phyloP scores from a whole-genome alignment of 2,888 invertebrate species.

The Drosophila pegasa region DNA sequence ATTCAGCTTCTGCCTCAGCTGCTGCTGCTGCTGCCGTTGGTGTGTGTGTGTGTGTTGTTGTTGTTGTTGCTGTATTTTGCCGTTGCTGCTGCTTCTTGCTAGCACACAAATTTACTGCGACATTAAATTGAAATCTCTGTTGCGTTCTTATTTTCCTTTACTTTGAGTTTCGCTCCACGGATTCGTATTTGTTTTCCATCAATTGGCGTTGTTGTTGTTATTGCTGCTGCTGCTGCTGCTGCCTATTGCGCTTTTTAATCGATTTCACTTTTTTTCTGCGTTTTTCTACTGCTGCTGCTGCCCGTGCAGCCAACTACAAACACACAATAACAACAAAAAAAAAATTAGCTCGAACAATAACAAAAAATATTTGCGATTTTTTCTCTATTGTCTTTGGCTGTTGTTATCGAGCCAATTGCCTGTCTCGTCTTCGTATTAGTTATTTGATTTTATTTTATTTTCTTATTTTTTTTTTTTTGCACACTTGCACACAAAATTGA shows the following conservation, averaged over 20 bases:
- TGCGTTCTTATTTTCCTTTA: constrained; percentile 35
- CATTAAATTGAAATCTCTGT: constrained; percentile 67
- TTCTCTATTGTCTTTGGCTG: constrained; percentile 12
- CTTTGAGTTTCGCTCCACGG: constrained; percentile 19
- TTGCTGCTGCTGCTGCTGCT: constrained; percentile 40
- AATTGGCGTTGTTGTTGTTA: constrained; percentile 33
- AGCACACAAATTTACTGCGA: constrained; percentile 77
- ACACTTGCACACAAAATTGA: constrained; percentile 55
- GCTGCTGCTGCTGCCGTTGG: constrained; percentile 55
- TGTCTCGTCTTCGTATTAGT: constrained; percentile 33
- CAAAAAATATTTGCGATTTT: constrained; percentile 27
- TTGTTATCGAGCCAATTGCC: constrained; percentile 11
- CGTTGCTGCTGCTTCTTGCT: constrained; percentile 58
- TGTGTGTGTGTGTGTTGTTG: too few species aligned
- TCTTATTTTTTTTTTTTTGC: too few species aligned
- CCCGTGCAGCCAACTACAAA: constrained; percentile 48
- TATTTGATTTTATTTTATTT: constrained; percentile 52
- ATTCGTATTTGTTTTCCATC: constrained; percentile 30
- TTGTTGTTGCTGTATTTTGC: constrained; percentile 45
- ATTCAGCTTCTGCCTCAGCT: constrained; percentile 58
- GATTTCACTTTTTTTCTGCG: constrained; percentile 68
- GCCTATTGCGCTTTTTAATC: constrained; percentile 61
- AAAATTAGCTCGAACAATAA: constrained; percentile 32
- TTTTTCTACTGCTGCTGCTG: constrained; percentile 36
- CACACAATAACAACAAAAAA: constrained; percentile 51